Evolutionary conservation across 2,888 invertebrate species (phyloP), one percentile per base, ranked within the genome.

Genomic region (Agrochola litura): DNA sequence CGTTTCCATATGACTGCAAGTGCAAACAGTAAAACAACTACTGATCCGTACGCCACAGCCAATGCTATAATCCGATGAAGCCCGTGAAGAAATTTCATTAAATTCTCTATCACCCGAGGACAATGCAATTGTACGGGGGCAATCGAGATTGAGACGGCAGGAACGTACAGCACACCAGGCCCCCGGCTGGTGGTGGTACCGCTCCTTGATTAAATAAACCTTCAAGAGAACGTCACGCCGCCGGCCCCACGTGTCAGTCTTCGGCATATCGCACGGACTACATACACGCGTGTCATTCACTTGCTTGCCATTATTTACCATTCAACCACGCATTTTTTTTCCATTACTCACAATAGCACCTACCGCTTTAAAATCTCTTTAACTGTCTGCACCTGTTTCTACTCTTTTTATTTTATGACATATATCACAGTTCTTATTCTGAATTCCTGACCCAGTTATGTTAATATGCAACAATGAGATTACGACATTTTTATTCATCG

Each of bases 201-300:
- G 92, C 93, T 93, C 88, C 95, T 95, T 96, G 96, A 96, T 96
- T 96, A 96, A 96, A 96, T 96, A 96, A 96, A 96, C 94, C 94
- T 95, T 95, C 96, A 95, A 89, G 90, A 88, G 84, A 82, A 92
- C 88, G 94, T 95, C 96, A 93, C 69, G 95, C 95, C 95, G 90
- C 92, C 90, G 95, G 95, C 94, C 79, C 82, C 81, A 49, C 77
- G 76, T 88, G 95, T 92, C 95, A 91, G 86, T 93, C 93, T 91
- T 90, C 90, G 92, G 93, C 95, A 95, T 94, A 94, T 94, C 91
- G 94, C 94, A 95, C 94, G 87, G 90, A 88, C 75, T 75, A 81
- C 78, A 65, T 89, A 89, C 90, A 88, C 85, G 75, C 89, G 82
- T 91, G 90, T 91, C 90, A 90, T 86, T 91, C 87, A 89, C 88